Conservation (phyloP, 2,113 vertebrate species). For the Echinops telfairi region DNA sequence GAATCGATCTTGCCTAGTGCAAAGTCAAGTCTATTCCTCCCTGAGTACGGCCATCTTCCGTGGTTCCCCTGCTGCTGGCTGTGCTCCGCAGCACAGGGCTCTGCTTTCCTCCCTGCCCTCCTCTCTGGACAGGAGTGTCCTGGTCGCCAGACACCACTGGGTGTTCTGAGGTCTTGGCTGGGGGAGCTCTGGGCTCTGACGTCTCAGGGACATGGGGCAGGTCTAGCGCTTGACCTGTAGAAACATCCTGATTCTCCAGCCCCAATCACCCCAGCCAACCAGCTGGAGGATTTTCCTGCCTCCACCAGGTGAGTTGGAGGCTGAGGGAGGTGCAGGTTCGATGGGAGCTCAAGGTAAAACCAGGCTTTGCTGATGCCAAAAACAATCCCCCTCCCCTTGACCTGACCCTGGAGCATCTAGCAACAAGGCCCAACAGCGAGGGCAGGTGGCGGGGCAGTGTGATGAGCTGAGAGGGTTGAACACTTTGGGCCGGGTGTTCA, state of each 20-base stretch:
- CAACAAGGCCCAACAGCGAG: background rate
- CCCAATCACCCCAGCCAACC: background rate
- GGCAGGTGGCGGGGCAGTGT: background rate
- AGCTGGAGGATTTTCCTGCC: background rate
- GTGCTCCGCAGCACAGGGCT: constrained; percentile 63
- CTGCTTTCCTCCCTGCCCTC: constrained; percentile 85
- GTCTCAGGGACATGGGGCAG: background rate
- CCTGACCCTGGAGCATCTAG: no score
- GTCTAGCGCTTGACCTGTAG: rapidly evolving
- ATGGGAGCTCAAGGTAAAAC: background rate
- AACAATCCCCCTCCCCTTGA: rapidly evolving
- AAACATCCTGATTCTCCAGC: background rate
- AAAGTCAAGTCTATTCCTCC: constrained; percentile 89
- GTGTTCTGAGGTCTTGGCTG: rapidly evolving
- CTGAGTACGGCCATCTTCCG: constrained; percentile 90
- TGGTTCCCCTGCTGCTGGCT: constrained; percentile 88
- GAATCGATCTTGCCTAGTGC: constrained; percentile 87
- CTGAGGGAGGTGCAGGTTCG: background rate
- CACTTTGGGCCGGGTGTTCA: rapidly evolving
- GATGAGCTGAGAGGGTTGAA: rapidly evolving
- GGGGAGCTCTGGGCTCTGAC: no score
- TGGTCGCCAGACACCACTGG: background rate
- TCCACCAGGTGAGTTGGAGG: background rate
- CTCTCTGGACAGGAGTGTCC: constrained; percentile 65
- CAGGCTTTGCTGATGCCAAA: background rate